These are phyloP conservation scores for Parthenolecanium corni DNA, from an alignment of 2,888 invertebrate species.

Conservation along the genomic window DNA sequence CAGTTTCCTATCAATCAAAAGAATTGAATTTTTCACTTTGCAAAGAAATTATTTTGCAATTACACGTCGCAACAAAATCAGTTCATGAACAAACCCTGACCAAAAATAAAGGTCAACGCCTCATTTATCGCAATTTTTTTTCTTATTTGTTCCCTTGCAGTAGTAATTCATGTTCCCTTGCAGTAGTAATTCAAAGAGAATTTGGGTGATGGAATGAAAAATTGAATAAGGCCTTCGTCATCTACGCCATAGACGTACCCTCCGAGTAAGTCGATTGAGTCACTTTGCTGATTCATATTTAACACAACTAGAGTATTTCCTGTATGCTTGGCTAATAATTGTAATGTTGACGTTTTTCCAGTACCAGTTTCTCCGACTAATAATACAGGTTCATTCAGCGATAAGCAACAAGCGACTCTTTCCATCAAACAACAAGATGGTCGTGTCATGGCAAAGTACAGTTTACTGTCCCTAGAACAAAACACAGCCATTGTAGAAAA, in stretches of 20 bases:
- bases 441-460: constrained; percentile 67
- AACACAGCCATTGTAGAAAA: constrained; percentile 14
- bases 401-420: constrained; percentile 71
- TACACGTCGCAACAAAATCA: too few relatives aligned
- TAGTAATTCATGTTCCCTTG: too few relatives aligned
- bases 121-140: background rate
- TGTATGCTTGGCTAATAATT: constrained; percentile 73
- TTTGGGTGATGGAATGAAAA: too few relatives aligned
- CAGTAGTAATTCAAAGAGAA: too few relatives aligned
- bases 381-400: constrained; percentile 75
- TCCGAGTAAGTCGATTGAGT: constrained; percentile 89
- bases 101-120: background rate
- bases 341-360: constrained; percentile 92
- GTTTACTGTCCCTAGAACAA: constrained; percentile 17
- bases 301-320: constrained; percentile 81
- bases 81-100: background rate
- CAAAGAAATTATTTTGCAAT: too few relatives aligned
- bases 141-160: background rate
- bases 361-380: constrained; percentile 97
- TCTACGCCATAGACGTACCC: constrained; percentile 46
- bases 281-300: constrained; percentile 98
- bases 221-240: background rate
- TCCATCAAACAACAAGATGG: constrained; percentile 74
- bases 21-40: too few relatives aligned
- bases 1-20: too few relatives aligned